Evolutionary conservation across 1,140 invertebrate species (phyloP), one percentile per base, ranked within the genome.

Genomic region (Cotesia typhae): DNA sequence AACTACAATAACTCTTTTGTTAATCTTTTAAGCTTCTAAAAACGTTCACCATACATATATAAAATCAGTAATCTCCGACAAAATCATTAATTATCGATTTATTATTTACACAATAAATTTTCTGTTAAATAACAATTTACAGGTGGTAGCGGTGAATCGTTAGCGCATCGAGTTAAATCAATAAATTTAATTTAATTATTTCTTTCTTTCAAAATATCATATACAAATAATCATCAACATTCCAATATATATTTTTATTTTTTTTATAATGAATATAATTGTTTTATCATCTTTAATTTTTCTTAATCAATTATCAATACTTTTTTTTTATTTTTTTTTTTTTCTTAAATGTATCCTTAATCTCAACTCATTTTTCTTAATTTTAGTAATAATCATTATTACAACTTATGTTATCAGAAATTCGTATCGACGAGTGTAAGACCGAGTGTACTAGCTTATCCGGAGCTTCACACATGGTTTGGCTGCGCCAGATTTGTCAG

Each of bases 401-500:
- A 28, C 28, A 47, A 47, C 61, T 41, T 67, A 59, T 63, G 35
- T 66, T 71, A 66, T 66, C 80, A 92, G 91, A 93, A 92, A 89
- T 92, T 92, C 87, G 90, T 93, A 60, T 93, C 90, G 71, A 92
- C 91, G 9, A 87, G 89, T n/a, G 89, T 93, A 71, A 87, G 90
- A 35, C 90, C 89, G 38, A 92, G 91, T 37, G 89, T 88, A 55
- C 81, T 92, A 37, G 88, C 89, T 7, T 91, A 88, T 80, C 84
- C 88, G 0, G 89, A 90, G 74, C 84, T 92, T 14, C 87, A 86
- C 72, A 88, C 85, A 4, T 92, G 91, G 90, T 81, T 89, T 76
- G 90, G 90, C 20, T 86, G 90, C 68, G 86, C 89, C 3, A 82
- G 82, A 20, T 90, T 93, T 66, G 87, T 92, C 2, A 85, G 89